These are phyloP conservation scores for Palythoa grandis DNA, from an alignment of 92 coral and sea anemone genomes.

Conservation along the genomic window DNA sequence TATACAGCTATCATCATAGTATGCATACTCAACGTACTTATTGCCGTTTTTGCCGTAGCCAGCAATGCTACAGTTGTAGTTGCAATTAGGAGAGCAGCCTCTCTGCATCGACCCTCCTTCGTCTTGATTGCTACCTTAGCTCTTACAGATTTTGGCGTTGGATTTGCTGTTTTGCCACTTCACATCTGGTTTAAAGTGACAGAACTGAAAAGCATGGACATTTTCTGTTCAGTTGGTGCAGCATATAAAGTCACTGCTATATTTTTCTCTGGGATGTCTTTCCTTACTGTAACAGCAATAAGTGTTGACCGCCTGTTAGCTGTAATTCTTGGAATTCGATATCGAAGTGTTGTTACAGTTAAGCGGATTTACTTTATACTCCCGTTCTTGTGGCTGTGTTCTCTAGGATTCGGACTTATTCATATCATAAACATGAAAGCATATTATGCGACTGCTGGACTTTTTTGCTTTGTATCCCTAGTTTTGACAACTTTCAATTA, in stretches of 20 bases:
- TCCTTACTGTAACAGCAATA: slow-evolving; percentile 17
- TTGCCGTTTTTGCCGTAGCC: not conserved
- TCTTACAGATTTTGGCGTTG: slow-evolving; percentile 29
- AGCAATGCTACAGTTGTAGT: not conserved
- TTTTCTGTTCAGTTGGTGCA: slow-evolving; percentile 26
- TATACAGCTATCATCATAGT: slow-evolving; percentile 14
- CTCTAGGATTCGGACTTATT: slow-evolving; percentile 14
- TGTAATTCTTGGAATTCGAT: slow-evolving; percentile 8
- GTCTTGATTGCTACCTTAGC: slow-evolving; percentile 26
- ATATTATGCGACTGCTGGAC: slow-evolving; percentile 26
- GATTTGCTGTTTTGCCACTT: slow-evolving; percentile 21
- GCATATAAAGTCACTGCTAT: slow-evolving; percentile 33
- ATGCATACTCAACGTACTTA: not conserved
- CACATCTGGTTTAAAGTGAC: slow-evolving; percentile 32
- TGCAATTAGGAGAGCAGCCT: slow-evolving; percentile 12
- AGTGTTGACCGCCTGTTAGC: slow-evolving; percentile 36
- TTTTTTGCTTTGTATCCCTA: slow-evolving; percentile 12
- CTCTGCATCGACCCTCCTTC: slow-evolving; percentile 23
- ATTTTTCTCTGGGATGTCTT: slow-evolving; percentile 16
- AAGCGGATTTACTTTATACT: slow-evolving; percentile 1
- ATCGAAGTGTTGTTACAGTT: slow-evolving; percentile 21
- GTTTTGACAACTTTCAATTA: slow-evolving; percentile 26
- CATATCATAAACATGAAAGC: slow-evolving; percentile 29
- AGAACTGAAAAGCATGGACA: slow-evolving; percentile 18
- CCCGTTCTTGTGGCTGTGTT: slow-evolving; percentile 2